Evolutionary conservation across 2,888 invertebrate species (phyloP).

Genomic region (Eristalis tenax): DNA sequence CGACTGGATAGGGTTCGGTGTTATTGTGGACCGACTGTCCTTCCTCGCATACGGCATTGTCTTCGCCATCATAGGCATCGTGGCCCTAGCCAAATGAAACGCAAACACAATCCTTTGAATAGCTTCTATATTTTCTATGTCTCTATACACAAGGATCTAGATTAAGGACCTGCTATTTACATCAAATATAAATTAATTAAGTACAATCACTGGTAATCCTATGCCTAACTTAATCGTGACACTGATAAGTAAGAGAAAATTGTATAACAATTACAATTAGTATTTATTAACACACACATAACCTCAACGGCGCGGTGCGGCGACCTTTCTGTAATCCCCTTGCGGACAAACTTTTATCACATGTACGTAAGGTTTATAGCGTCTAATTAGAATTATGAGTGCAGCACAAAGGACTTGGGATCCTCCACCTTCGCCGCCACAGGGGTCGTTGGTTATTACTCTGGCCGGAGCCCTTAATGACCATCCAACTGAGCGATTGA

Average conservation of each 20-base stretch:
- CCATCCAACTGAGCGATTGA: constrained; percentile 32
- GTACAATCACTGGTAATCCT: constrained; percentile 47
- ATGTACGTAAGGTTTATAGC: constrained; percentile 58
- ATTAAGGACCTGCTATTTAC: constrained; percentile 57
- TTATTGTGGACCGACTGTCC: constrained; percentile 72
- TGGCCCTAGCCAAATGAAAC: constrained; percentile 39
- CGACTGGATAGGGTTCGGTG: constrained; percentile 74
- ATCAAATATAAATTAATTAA: constrained; percentile 67
- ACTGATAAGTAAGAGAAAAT: constrained; percentile 46
- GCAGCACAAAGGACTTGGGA: constrained; percentile 33
- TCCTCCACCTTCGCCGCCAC: constrained; percentile 5
- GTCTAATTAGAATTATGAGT: constrained; percentile 65
- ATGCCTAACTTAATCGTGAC: constrained; percentile 51
- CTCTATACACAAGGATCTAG: constrained; percentile 14
- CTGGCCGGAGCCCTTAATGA: constrained; percentile 54
- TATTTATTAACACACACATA: constrained; percentile 50
- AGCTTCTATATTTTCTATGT: constrained; percentile 46
- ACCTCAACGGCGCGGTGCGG: constrained; percentile 18
- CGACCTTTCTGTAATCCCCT: constrained; percentile 49
- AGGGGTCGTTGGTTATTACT: constrained; percentile 43
- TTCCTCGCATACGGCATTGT: constrained; percentile 63
- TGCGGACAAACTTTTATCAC: constrained; percentile 70
- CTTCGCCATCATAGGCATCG: constrained; percentile 38
- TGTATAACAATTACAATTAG: constrained; percentile 69
- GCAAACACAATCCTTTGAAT: constrained; percentile 34